Base-by-base conservation (phyloP, 2,888 invertebrate genomes). In the Eutolmus rufibarbis region DNA sequence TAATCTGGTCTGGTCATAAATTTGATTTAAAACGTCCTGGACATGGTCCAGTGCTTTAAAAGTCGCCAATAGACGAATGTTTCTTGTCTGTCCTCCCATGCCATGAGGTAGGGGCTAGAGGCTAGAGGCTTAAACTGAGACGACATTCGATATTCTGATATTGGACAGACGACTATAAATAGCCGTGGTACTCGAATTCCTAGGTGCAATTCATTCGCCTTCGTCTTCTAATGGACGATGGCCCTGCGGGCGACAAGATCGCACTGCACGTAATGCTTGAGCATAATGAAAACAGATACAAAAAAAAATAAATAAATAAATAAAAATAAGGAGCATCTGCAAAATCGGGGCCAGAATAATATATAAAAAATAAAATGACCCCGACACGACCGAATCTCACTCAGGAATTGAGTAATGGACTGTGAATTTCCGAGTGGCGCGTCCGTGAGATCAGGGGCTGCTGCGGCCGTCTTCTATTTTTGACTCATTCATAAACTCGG, bases 101-200 rank as follows among this genome's bases (percentile, higher is more conserved):
- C 66, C 12, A 28, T 12, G 40, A 12, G 57, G 8, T 7, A 37
- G 37, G 2, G 66, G 66, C 2, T 28, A 8, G 66, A 66, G 28
- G 28, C 28, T 46, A 46, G 43, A 14, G 43, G 9, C n/a, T 14
- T 34, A 12, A 37, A 34, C 76, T n/a, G 31, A 76, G 76, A 16
- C 40, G 37, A 37, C 76, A 76, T 76, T n/a, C 37, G 76, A 76
- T 12, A 76, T 76, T 66, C 76, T 76, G 76, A 76, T 12, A 76
- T 76, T 66, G 76, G 76, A 76, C 76, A 37, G 76, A 12, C 34
- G 66, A 66, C 66, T 76, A 76, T 76, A 76, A 76, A 76, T 76
- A 76, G 76, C 3, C 34, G 37, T n/a, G n/a, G 40, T 23, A 66
- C 66, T 28, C 28, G 66, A 28, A 66, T 23, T 23, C 66, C 19